Percentiles rank a stretch among this genome's conserved stretches.
Evolutionary conservation across 2,797 vertebrate genomes (phyloP).

Genomic region (Lophotriccus pileatus): DNA sequence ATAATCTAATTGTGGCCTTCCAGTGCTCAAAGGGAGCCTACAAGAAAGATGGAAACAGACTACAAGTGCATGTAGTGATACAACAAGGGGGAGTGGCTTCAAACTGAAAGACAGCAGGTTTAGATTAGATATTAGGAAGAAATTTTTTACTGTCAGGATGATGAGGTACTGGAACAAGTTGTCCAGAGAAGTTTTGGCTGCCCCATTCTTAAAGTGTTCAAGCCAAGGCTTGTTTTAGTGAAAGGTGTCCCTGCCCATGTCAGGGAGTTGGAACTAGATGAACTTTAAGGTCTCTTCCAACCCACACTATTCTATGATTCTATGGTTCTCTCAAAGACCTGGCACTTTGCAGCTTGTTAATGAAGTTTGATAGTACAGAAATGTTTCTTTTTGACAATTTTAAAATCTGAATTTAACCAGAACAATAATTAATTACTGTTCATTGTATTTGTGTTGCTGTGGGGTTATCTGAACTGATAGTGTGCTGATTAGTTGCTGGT

Average conservation of each 20-base stretch:
- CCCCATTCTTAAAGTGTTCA: background rate
- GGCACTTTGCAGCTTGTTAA: background rate
- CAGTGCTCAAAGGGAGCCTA: background rate
- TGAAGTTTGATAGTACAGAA: background rate
- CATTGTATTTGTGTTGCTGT: background rate
- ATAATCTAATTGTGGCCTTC: background rate
- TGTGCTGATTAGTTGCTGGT: background rate
- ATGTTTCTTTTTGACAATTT: background rate
- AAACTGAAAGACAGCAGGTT: background rate
- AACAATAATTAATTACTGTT: background rate
- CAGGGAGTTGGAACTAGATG: background rate
- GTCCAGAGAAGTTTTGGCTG: background rate
- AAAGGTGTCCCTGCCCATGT: background rate
- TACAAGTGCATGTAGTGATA: background rate
- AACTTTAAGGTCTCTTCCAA: background rate
- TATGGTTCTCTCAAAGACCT: background rate
- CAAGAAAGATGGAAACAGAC: background rate
- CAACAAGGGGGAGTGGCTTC: background rate
- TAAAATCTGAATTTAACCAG: background rate
- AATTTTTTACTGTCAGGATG: background rate
- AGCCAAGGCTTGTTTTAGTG: background rate
- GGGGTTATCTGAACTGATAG: background rate
- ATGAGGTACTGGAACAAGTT: background rate
- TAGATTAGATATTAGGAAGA: background rate
- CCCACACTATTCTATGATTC: background rate